Base-by-base conservation (phyloP, 2,888 invertebrate species). In the Ectropis crepuscularia region DNA sequence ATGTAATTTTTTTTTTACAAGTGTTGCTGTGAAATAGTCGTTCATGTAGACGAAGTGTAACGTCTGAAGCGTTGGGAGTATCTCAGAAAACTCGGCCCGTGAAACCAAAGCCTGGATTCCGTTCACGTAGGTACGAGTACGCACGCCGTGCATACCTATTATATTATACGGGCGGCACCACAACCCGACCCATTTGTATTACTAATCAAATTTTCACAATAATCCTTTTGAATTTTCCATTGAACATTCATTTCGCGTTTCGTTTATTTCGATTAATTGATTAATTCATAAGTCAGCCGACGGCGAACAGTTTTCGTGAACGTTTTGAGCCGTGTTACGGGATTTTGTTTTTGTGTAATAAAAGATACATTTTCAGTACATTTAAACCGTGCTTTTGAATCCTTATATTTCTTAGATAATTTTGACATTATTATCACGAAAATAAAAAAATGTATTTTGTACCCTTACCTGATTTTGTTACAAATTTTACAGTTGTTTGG, bases 221-320 rank as follows among this genome's bases (percentile, higher is more conserved):
- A 72, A 68, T 67, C 71, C 67, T 54, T 61, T 65, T 57, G 61
- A 59, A 65, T 68, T 60, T 67, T 65, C 59, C 59, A 68, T 71
- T 45, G 59, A 55, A 54, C 45, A 48, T 61, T 65, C 55, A 71
- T 63, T 67, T 53, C 61, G 59, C 63, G 63, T 63, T 37, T 65
- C 67, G 58, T 66, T 68, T 69, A 65, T 64, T 70, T 68, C 43
- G 64, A 65, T 70, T 70, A 63, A 67, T 70, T 67, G 63, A 63
- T 63, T 63, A 59, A 63, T 63, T 63, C 50, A 62, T 57, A 59
- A 63, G 63, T 54, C 63, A 45, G 54, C n/a, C 54, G 63, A 45
- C 53, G 47, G 49, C 46, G 39, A 54, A 54, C 43, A 37, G 57
- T 37, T 62, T 37, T 48, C 47, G 9, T 37, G 37, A 61, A 39